Evolutionary conservation across 2,113 vertebrate species (phyloP), one percentile per base, ranked within the genome.

Genomic region (Eclectus roratus): DNA sequence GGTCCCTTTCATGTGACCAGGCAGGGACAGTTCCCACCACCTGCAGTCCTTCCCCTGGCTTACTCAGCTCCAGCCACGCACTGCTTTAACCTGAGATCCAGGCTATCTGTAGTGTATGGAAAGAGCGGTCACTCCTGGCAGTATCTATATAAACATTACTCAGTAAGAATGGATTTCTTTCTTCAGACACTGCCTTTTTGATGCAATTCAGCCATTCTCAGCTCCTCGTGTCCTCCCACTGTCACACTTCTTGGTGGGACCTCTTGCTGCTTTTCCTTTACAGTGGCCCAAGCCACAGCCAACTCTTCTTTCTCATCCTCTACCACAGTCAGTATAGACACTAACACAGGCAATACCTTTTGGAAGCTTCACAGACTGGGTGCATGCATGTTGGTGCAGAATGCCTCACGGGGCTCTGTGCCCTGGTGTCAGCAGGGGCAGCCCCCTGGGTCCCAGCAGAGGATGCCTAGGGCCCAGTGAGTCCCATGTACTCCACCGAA

Each of bases 401-500:
- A 47, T 63, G 33, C 44, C 39, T n/a, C 37, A 10, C 41, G 21
- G 39, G 31, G 9, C 53, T 46, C 21, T 1, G 1, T 25, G 29
- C 2, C 21, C 14, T 14, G 1, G 6, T 5, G 31, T 9, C 0
- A 0, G 17, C 17, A 6, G 24, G 8, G 7, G 2, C 55, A 53
- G 47, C 27, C 29, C 0, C 1, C 1, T 0, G 3, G 11, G 4
- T 44, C 31, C 52, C 6, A 0, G 74, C 63, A 82, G 78, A n/a
- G 33, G 52, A 8, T 13, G 7, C 35, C 2, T 1, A 17, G 28
- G 5, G 15, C 8, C 37, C 47, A 0, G 11, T 0, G 15, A 33
- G 17, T 14, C 28, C 2, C 0, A 4, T 0, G 1, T 11, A 8
- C 49, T 68, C 81, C 9, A 4, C 41, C 50, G 37, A 66, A 37